Evolutionary conservation across 2,888 invertebrate species (phyloP), one percentile per base, ranked within the genome.

Genomic region (Pristionchus exspectatus): DNA sequence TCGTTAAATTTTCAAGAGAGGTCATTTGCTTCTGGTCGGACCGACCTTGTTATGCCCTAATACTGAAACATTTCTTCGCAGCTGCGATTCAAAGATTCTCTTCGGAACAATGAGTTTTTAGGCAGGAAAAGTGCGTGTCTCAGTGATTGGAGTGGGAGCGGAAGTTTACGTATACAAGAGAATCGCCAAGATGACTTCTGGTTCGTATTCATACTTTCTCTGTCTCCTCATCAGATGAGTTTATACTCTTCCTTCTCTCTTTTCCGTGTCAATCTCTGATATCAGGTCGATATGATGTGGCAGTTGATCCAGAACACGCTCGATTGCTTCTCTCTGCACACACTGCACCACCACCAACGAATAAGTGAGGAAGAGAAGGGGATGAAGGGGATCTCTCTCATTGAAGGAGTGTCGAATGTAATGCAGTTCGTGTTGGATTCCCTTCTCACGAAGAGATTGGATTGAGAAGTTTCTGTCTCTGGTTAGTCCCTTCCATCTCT

Each of bases 111-210:
- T 27, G n/a, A 12, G 96, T 96, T 59, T 97, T 97, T 95, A 95
- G 81, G 95, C 63, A 30, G 88, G 69, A 88, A 97, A 97, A 81
- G 97, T 99, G 83, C 96, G 98, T 90, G 98, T 98, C 95, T 98
- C 98, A 24, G 97, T 99, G 1, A 97, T 99, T 94, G 98, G 98
- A 69, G 96, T 99, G 84, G 97, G 98, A 9, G 99, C 99, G 2
- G 99, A 99, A 96, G 97, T 99, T 18, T 97, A 97, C 92, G 97
- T 99, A 56, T 98, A 98, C 95, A 97, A 97, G 93, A 97, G 97
- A 94, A 96, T 99, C 91, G 97, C 98, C 89, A 97, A 97, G 93
- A 97, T 97, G 92, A 99, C 99, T 0, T 97, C 97, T 92, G 96
- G 96, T 95, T 50, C 9, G 44, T 12, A 50, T 50, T 50, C 44